Evolutionary conservation across 1,140 invertebrate species (phyloP).

Genomic region (Pogonus chalceus): DNA sequence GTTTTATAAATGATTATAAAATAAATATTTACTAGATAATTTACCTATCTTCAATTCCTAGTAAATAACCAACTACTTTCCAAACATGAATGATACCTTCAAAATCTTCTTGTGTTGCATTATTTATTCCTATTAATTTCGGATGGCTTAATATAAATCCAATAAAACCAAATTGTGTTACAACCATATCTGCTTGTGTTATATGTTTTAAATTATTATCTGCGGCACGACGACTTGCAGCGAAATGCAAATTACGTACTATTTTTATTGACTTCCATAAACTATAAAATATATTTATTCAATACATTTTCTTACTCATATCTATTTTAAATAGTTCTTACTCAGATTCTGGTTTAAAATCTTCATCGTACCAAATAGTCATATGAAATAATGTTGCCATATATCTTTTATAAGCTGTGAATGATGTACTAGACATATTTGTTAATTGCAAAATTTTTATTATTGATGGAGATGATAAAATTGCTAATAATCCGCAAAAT

Average conservation of each 20-base stretch:
- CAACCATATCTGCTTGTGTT: conserved; percentile 69
- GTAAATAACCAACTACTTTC: conserved; percentile 65
- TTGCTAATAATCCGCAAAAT: conserved; percentile 48
- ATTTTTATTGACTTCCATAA: conserved; percentile 54
- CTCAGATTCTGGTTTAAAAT: conserved; percentile 43
- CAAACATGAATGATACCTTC: conserved; percentile 76
- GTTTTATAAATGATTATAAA: background rate
- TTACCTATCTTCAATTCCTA: conserved; percentile 72
- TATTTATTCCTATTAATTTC: conserved; percentile 49
- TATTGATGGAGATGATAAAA: conserved; percentile 53
- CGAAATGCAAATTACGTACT: conserved; percentile 54
- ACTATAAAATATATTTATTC: conserved; percentile 27
- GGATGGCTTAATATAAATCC: conserved; percentile 61
- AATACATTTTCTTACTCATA: conserved; percentile 10
- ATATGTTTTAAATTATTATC: conserved; percentile 38
- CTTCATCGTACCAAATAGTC: conserved; percentile 58
- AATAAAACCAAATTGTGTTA: conserved; percentile 82
- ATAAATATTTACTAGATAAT: background rate
- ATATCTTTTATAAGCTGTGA: conserved; percentile 65
- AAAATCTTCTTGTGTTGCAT: conserved; percentile 45
- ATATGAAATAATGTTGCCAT: conserved; percentile 60
- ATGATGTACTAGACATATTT: conserved; percentile 47
- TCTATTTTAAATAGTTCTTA: conserved; percentile 32
- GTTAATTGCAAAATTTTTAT: conserved; percentile 54
- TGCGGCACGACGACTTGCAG: conserved; percentile 40